These are phyloP conservation scores for Gari tellinella DNA, from an alignment of 2,888 invertebrate genomes.

Conservation along the genomic window DNA sequence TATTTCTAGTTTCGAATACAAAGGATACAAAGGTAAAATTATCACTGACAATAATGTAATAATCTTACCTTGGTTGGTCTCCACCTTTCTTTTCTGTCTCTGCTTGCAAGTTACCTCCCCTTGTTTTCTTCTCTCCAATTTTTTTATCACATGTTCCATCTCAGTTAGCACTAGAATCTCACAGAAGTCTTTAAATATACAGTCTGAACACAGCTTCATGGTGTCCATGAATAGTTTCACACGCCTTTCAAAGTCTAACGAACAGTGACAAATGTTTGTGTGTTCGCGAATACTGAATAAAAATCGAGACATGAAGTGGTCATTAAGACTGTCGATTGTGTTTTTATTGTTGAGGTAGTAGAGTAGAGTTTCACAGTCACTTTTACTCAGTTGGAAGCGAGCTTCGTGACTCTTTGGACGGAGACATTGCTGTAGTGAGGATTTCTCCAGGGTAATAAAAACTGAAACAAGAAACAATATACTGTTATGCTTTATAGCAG, in stretches of 20 bases:
- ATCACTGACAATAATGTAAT: background rate
- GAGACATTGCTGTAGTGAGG: slow-evolving; percentile 32
- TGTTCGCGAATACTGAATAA: slow-evolving; percentile 58
- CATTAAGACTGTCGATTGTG: slow-evolving; percentile 54
- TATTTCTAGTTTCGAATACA: no score
- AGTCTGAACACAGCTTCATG: slow-evolving; percentile 49
- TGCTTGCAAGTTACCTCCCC: slow-evolving; percentile 22
- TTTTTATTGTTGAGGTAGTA: slow-evolving; percentile 49
- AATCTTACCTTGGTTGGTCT: background rate
- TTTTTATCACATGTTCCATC: slow-evolving; percentile 44
- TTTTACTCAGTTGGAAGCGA: slow-evolving; percentile 33
- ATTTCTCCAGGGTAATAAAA: slow-evolving; percentile 36
- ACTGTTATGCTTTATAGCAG: no score
- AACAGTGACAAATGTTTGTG: slow-evolving; percentile 42
- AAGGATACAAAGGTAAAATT: no score
- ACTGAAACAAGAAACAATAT: slow-evolving; percentile 45
- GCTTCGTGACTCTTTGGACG: slow-evolving; percentile 34
- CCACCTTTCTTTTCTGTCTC: slow-evolving; percentile 28
- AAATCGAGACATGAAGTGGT: slow-evolving; percentile 45
- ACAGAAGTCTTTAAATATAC: slow-evolving; percentile 47
- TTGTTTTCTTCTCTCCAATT: slow-evolving; percentile 40
- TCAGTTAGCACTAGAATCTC: slow-evolving; percentile 32
- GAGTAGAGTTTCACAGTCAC: slow-evolving; percentile 47
- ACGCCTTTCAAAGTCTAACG: slow-evolving; percentile 41
- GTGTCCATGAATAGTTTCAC: slow-evolving; percentile 37